Evolutionary conservation across 2,888 invertebrate species (phyloP), one percentile per base, ranked within the genome.

Genomic region (Metellina segmentata): DNA sequence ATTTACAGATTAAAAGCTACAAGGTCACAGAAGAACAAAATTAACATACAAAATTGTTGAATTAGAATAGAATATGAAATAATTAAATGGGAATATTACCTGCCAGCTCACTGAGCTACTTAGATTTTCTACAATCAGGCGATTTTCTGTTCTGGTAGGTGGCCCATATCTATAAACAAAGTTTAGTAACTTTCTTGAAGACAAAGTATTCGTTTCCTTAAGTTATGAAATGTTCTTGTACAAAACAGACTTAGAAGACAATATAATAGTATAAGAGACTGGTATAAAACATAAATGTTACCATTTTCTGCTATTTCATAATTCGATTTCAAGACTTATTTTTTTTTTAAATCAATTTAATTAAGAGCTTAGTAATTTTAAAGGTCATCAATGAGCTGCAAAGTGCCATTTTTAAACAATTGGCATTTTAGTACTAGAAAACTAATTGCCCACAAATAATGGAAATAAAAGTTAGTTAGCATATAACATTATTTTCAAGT

Each of bases 61-160:
- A 81, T 9, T 19, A 51, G 11, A 11, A 81, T 16, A 20, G 11
- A 81, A 11, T 11, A 51, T 8, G 51, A 83, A 97, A n/a, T n/a
- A n/a, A n/a, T n/a, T n/a, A n/a, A n/a, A n/a, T n/a, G n/a, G n/a
- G n/a, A n/a, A n/a, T n/a, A n/a, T 97, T 97, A 99, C 99, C 98
- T 99, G 99, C 99, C 99, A 99, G 96, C 99, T 99, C 95, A 99
- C 98, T 94, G 99, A 97, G 95, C 98, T 98, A 93, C 99, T 99
- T 94, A 99, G 96, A 96, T 99, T 99, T 96, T 99, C 99, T 94
- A 99, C 98, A 95, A 98, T 97, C 93, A 99, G 96, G 94, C 99
- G 97, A 95, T 99, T 98, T 96, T 99, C 99, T 94, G 99, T 99
- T 94, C 99, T 97, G 94, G 98, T 98, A 89, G 99, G 99, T 94